Percentiles rank a stretch among this genome's conserved stretches.
Conservation (phyloP, 2,113 vertebrate species). For the Phalacrocorax aristotelis region DNA sequence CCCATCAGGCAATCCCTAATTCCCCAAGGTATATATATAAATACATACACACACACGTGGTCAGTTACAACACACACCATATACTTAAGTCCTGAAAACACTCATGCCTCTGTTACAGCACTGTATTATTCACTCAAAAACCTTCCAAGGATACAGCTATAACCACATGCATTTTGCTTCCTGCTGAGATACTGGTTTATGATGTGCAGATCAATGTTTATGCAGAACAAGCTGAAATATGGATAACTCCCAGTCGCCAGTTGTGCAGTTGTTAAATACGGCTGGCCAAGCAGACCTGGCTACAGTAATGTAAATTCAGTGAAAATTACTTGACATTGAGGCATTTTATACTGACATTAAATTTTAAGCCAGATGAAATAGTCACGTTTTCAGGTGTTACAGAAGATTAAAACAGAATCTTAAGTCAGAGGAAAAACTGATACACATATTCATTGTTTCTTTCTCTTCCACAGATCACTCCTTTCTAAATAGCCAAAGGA, state of each 20-base stretch:
- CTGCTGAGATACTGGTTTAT: background rate
- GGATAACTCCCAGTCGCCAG: background rate
- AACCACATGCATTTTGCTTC: background rate
- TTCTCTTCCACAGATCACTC: background rate
- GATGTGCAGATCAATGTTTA: background rate
- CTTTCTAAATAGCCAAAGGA: background rate
- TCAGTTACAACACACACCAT: background rate
- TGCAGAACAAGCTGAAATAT: background rate
- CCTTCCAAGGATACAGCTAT: background rate
- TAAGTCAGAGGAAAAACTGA: background rate
- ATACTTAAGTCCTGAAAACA: background rate
- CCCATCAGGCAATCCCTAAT: background rate
- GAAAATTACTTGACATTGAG: slow-evolving; percentile 23
- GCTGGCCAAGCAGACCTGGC: background rate
- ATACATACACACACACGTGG: accelerated
- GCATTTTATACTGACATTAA: background rate
- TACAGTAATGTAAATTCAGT: background rate
- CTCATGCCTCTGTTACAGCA: background rate
- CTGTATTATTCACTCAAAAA: background rate
- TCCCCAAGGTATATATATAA: background rate
- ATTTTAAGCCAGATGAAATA: background rate
- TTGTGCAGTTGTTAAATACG: background rate
- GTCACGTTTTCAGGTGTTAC: background rate
- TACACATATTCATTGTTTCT: background rate
- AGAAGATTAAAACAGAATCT: background rate